Conservation (phyloP, 2,888 invertebrate genomes). For the Nephrotoma guestfalica region DNA sequence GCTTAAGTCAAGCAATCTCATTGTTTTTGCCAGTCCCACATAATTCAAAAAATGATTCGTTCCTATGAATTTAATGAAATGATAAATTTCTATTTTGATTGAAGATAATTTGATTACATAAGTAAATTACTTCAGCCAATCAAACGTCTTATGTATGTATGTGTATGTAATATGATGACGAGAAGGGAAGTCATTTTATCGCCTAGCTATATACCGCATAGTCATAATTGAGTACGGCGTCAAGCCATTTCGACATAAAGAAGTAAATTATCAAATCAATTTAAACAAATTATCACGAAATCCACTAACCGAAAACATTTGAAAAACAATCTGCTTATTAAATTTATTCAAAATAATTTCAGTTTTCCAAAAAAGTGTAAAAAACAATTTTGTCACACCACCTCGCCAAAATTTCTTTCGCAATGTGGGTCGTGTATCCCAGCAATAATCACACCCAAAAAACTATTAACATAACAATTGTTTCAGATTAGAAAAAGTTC, state of each 20-base stretch:
- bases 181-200: no score
- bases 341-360: not conserved
- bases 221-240: not conserved
- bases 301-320: not conserved
- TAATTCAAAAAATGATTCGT: not conserved
- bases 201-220: not conserved
- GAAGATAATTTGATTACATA: not conserved
- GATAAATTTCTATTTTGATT: not conserved
- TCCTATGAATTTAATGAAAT: not conserved
- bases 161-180: no score
- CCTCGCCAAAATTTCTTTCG: not conserved
- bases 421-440: not conserved
- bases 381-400: not conserved
- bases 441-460: not conserved
- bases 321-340: not conserved
- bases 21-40: not conserved
- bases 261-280: not conserved
- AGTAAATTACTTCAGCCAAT: not conserved
- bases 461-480: not conserved
- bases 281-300: not conserved
- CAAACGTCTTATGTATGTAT: not conserved
- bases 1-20: not conserved
- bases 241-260: not conserved
- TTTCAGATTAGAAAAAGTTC: not conserved
- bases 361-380: not conserved